Evolutionary conservation across 1,140 invertebrate genomes (phyloP), one percentile per base, ranked within the genome.

Genomic region (Bradysia coprophila): DNA sequence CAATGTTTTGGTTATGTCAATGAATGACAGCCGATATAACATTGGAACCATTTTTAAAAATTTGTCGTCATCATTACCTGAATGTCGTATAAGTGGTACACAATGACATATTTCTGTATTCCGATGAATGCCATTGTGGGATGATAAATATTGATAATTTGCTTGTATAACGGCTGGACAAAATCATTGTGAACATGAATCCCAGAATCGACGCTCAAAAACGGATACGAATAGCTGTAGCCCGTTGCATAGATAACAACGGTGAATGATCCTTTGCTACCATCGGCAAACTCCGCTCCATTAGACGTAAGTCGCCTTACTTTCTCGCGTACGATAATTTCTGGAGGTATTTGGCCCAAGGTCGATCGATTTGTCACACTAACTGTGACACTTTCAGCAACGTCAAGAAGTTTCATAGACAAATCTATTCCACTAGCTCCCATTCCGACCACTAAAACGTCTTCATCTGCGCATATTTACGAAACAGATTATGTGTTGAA

Each of bases 51-150:
- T n/a, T n/a, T n/a, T n/a, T n/a, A n/a, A n/a, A n/a, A n/a, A n/a
- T n/a, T n/a, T n/a, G n/a, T n/a, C n/a, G n/a, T 15, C 10, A 18
- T 42, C 13, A 38, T 40, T 53, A 77, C 32, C 32, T 34, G 32
- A 3, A 34, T 4, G 18, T 34, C 32, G 18, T 15, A 13, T 3
- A 4, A 15, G 5, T 5, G 3, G 18, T 34, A 3, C 5, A 15
- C 13, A 13, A 34, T 31, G 18, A 3, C 32, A 3, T 3, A 5
- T 13, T 57, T 59, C 0, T 73, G 69, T 13, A 87, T 59, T 13
- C 82, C 83, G 24, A 88, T 64, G 42, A 89, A 75, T 38, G 65
- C 69, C 71, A 89, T 73, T 8, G 67, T 71, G 0, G 80, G 78
- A 51, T 74, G 71, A 40, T 75, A 57, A 0, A 77, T 71, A 53